Evolutionary conservation across 2,113 vertebrate genomes (phyloP).

Genomic region (Halichoeres trimaculatus): DNA sequence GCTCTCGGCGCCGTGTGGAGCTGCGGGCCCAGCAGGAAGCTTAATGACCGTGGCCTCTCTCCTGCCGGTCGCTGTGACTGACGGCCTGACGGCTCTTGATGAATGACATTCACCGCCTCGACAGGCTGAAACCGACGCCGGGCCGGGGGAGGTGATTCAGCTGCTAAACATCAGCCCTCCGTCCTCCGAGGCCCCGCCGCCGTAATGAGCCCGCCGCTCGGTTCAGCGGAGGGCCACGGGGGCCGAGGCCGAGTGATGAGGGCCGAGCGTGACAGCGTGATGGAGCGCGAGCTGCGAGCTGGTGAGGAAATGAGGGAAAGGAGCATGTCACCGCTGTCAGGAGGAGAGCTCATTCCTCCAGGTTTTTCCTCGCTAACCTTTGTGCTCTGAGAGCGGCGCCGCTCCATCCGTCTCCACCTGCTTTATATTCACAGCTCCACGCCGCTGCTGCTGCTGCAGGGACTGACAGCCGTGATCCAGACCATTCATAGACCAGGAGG

Average conservation of each 20-base stretch:
- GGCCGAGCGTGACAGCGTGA: conserved; percentile 52
- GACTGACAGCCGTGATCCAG: not conserved
- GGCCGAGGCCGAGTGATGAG: conserved; percentile 53
- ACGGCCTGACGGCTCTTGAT: conserved; percentile 62
- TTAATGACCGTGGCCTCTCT: conserved; percentile 57
- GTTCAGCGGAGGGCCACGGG: conserved; percentile 61
- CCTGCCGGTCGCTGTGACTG: conserved; percentile 51
- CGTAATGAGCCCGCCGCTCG: conserved; percentile 57
- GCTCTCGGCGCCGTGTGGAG: conserved; percentile 31
- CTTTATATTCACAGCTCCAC: conserved; percentile 28
- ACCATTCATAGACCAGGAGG: not conserved
- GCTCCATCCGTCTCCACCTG: conserved; percentile 29
- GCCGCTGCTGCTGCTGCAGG: not conserved
- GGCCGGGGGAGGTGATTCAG: conserved; percentile 54
- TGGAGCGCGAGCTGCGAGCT: conserved; percentile 42
- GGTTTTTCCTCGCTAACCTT: conserved; percentile 33
- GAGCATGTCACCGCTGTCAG: conserved; percentile 41
- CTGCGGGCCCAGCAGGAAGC: conserved; percentile 31
- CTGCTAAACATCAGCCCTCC: conserved; percentile 59
- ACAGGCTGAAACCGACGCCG: conserved; percentile 58
- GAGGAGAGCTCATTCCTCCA: conserved; percentile 36
- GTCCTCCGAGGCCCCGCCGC: conserved; percentile 35
- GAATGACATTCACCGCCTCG: conserved; percentile 52
- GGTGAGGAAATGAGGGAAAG: conserved; percentile 54
- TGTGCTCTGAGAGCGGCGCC: conserved; percentile 3